Evolutionary conservation across 2,888 invertebrate genomes (phyloP).

Genomic region (Electrophaes corylata): DNA sequence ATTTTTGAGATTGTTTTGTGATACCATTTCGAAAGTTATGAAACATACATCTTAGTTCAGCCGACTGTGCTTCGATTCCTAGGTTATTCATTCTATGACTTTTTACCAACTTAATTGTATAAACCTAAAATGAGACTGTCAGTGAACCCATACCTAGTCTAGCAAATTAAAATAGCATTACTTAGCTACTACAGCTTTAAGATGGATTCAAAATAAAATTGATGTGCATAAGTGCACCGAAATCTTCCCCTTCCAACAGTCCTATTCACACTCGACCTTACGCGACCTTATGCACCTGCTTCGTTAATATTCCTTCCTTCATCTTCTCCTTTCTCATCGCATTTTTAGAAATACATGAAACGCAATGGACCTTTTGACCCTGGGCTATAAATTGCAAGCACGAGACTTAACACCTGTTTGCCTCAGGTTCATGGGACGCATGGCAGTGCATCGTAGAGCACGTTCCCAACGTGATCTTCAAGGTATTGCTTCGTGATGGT

Average conservation of each 20-base stretch:
- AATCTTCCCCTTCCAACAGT: neutral
- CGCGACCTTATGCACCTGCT: neutral
- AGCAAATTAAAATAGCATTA: constrained; percentile 17
- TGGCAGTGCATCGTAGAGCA: too few species aligned
- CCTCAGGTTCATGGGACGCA: too few species aligned
- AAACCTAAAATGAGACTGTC: constrained; percentile 28
- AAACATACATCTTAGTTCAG: too few species aligned
- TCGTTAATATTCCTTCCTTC: too few species aligned
- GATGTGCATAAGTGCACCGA: neutral
- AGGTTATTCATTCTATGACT: constrained; percentile 21
- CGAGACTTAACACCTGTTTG: too few species aligned
- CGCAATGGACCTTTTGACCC: too few species aligned
- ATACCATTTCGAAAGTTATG: too few species aligned
- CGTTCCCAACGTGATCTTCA: too few species aligned
- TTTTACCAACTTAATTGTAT: constrained; percentile 15
- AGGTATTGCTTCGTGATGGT: too few species aligned
- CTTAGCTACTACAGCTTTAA: constrained; percentile 5
- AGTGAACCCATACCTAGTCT: constrained; percentile 44
- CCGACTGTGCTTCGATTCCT: constrained; percentile 25
- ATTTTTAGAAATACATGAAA: too few species aligned
- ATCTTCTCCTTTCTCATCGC: neutral
- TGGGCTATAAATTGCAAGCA: too few species aligned
- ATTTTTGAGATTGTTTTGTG: too few species aligned
- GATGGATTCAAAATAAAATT: neutral
- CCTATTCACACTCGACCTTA: neutral